Evolutionary conservation across 2,888 invertebrate species (phyloP).

Genomic region (Hermaeophaga mercurialis): DNA sequence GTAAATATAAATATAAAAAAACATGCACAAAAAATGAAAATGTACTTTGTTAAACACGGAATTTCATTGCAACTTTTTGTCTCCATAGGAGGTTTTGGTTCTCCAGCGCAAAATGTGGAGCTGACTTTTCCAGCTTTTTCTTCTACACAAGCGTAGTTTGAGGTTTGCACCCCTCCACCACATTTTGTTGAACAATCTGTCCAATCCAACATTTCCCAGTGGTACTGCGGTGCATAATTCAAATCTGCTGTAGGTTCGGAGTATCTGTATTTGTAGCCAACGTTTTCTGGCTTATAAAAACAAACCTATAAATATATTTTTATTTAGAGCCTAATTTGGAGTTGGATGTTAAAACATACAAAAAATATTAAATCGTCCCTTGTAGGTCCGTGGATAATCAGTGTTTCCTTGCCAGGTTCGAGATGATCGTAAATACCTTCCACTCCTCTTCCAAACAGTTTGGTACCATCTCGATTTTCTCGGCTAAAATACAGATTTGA

Average conservation of each 20-base stretch:
- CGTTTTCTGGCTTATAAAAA: constrained; percentile 59
- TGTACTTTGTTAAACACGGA: constrained; percentile 60
- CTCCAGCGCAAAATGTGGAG: constrained; percentile 59
- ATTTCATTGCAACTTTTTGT: constrained; percentile 59
- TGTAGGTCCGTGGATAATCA: constrained; percentile 67
- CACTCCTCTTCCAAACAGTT: constrained; percentile 56
- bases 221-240: constrained; percentile 63
- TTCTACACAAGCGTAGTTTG: constrained; percentile 65
- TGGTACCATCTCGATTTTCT: constrained; percentile 56
- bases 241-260: constrained; percentile 62
- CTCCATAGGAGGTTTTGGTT: constrained; percentile 55
- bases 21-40: neutral
- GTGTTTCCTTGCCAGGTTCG: constrained; percentile 61
- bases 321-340: too few relatives aligned
- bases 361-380: constrained; percentile 65
- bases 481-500: constrained; percentile 23
- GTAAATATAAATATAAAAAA: neutral
- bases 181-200: constrained; percentile 67
- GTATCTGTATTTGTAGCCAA: constrained; percentile 66
- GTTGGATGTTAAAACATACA: too few relatives aligned
- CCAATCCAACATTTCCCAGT: constrained; percentile 69
- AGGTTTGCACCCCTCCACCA: constrained; percentile 64
- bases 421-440: constrained; percentile 60
- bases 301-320: constrained; percentile 45
- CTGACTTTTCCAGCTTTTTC: constrained; percentile 67